A percentile compares a stretch with the other conserved stretches of the same genome.
These are phyloP conservation scores for Bacillus rossius DNA, from an alignment of 1,140 invertebrate genomes.

Conservation along the genomic window DNA sequence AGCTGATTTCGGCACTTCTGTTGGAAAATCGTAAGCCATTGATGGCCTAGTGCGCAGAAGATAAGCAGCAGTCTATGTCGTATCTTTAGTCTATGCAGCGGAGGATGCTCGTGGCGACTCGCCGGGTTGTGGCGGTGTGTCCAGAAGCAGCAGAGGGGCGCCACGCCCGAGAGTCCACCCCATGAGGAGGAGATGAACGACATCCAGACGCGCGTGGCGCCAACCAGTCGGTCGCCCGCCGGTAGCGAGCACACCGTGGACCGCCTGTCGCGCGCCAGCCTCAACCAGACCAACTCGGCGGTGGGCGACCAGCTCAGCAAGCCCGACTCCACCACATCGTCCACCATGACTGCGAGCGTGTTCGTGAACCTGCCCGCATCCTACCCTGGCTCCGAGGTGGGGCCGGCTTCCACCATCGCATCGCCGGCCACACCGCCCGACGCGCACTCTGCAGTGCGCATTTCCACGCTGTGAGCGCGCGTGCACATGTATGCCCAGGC, in stretches of 20 bases:
- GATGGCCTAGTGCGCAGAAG: too few species aligned
- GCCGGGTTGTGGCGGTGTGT: too few species aligned
- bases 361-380: constrained; percentile 36
- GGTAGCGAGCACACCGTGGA: constrained; percentile 24
- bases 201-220: constrained; percentile 41
- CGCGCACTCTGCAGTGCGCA: constrained; percentile 31
- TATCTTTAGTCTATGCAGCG: too few species aligned
- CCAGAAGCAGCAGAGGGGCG: constrained; percentile 36
- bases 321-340: constrained; percentile 35
- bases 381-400: constrained; percentile 34
- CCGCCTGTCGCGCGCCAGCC: constrained; percentile 28
- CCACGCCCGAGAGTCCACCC: constrained; percentile 30
- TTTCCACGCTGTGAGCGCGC: constrained; percentile 24
- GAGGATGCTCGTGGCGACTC: too few species aligned
- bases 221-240: constrained; percentile 15
- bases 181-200: constrained; percentile 46
- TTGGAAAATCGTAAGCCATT: too few species aligned
- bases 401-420: constrained; percentile 28
- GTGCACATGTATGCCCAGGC: too few species aligned
- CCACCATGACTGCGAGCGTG: constrained; percentile 36
- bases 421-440: constrained; percentile 27
- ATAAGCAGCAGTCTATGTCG: too few species aligned
- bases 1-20: too few species aligned
- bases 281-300: constrained; percentile 18
- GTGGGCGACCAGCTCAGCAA: constrained; percentile 26